Evolutionary conservation across 2,888 invertebrate genomes (phyloP), one percentile per base, ranked within the genome.

Genomic region (Andrena praecox): DNA sequence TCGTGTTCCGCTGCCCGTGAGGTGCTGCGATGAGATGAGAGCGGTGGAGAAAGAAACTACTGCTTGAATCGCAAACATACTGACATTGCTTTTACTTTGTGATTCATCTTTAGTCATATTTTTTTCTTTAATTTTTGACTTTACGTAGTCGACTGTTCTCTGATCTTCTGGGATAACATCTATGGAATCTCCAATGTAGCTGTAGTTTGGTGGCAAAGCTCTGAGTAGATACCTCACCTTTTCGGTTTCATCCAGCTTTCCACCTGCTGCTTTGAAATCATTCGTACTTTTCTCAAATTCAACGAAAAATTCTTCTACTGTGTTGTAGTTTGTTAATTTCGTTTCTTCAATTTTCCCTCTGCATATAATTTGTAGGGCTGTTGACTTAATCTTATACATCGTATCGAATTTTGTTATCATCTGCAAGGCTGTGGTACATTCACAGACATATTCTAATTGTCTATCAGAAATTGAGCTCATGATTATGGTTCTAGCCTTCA

Each of bases 181-280:
- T 12, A 90, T 77, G 27, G 87, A 66, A 79, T 89, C 90, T 29
- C 89, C 89, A 63, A 90, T 86, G 66, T 90, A 79, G 67, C 87
- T 88, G n/a, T 87, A 86, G 27, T 72, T 77, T 70, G 54, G 31
- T 63, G 90, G 89, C 27, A 91, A 70, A 56, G 87, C 79, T 59
- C 72, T 88, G 7, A 91, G 35, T 85, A 90, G 80, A 70, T 90
- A 91, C 29, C 79, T 85, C 35, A 90, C 29, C 73, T 90, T 90
- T 67, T 90, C 88, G 24, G 80, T 27, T 80, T 89, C 85, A 7
- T 70, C 67, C 1, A 89, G 67, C 54, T 54, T 75, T 60, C 80
- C 86, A 20, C 87, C 88, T 4, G 88, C 86, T 52, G 33, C 16
- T 74, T 86, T 90, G 6, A 90, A 74, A 24, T 89, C 85, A 64